Conservation (phyloP, 2,113 vertebrate genomes). For the Meriones unguiculatus region DNA sequence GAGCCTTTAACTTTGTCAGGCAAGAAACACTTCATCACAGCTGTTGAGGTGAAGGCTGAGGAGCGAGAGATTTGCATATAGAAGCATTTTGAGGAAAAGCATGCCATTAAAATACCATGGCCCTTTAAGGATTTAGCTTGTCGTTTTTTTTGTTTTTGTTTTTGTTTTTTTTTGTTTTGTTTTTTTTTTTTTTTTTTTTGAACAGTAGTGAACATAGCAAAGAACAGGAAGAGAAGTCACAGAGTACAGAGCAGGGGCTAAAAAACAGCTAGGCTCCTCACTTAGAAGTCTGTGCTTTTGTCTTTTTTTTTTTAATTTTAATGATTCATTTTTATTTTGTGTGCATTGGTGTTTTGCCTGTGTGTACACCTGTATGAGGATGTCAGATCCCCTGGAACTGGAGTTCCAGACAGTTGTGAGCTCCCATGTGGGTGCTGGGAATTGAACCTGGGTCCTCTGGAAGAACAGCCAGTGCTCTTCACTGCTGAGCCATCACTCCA, state of each 20-base stretch:
- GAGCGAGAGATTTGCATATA: slow-evolving; percentile 16
- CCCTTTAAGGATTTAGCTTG: slow-evolving; percentile 1
- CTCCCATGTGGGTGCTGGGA: background rate
- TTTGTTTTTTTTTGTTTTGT: no score
- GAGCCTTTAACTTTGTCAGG: slow-evolving; percentile 38
- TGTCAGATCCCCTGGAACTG: background rate
- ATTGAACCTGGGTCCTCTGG: background rate
- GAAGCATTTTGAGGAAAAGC: background rate
- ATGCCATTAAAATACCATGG: background rate
- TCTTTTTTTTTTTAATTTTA: background rate
- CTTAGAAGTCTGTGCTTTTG: background rate
- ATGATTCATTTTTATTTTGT: background rate
- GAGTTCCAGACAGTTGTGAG: background rate
- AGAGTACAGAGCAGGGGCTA: background rate
- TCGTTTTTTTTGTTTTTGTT: slow-evolving; percentile 1
- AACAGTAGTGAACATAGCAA: background rate
- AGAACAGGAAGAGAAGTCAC: background rate
- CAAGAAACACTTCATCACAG: slow-evolving; percentile 43
- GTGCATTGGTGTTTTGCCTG: background rate
- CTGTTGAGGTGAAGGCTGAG: slow-evolving; percentile 5
- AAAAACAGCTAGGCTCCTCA: background rate
- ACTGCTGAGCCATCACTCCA: background rate
- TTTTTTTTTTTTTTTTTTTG: background rate
- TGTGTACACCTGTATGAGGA: background rate
- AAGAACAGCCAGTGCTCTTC: background rate